A percentile compares a stretch with the other conserved stretches of the same genome.
Conservation (phyloP, 2,113 vertebrate genomes). For the Lepisosteus osseus region DNA sequence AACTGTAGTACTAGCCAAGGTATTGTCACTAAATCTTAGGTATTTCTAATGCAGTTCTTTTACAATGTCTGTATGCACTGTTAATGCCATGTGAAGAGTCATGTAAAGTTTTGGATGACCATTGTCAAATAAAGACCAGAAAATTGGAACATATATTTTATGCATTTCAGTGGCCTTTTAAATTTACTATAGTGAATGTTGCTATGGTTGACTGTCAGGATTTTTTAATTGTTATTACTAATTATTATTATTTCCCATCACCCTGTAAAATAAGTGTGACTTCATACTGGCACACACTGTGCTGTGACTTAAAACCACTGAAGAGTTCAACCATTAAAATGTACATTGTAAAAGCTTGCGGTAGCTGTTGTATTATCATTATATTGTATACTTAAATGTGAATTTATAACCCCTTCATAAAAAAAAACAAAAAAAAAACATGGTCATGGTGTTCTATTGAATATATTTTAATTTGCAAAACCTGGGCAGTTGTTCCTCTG, state of each 20-base stretch:
- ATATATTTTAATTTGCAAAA: conserved; percentile 60
- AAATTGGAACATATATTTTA: conserved; percentile 71
- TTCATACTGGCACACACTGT: conserved; percentile 85
- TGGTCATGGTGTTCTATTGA: conserved; percentile 76
- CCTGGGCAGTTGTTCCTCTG: conserved; percentile 52
- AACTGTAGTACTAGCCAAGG: conserved; percentile 86
- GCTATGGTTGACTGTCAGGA: conserved; percentile 53
- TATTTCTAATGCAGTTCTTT: conserved; percentile 73
- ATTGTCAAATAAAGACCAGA: conserved; percentile 62
- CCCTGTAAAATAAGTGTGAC: conserved; percentile 75
- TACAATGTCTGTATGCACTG: conserved; percentile 87
- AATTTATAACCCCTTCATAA: conserved; percentile 83
- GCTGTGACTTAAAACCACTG: conserved; percentile 92
- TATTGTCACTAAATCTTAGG: conserved; percentile 73
- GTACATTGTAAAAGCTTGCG: conserved; percentile 94
- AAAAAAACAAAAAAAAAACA: conserved; percentile 22
- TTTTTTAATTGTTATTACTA: conserved; percentile 29
- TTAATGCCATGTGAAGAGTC: conserved; percentile 81
- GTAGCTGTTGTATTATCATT: conserved; percentile 75
- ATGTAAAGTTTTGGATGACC: conserved; percentile 69
- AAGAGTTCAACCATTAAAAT: conserved; percentile 90
- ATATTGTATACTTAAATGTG: conserved; percentile 78
- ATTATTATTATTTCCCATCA: conserved; percentile 36
- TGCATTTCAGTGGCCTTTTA: conserved; percentile 98
- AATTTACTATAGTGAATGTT: conserved; percentile 61